Conservation (phyloP, 1,140 invertebrate species). For the Leptestheria dahalacensis region DNA sequence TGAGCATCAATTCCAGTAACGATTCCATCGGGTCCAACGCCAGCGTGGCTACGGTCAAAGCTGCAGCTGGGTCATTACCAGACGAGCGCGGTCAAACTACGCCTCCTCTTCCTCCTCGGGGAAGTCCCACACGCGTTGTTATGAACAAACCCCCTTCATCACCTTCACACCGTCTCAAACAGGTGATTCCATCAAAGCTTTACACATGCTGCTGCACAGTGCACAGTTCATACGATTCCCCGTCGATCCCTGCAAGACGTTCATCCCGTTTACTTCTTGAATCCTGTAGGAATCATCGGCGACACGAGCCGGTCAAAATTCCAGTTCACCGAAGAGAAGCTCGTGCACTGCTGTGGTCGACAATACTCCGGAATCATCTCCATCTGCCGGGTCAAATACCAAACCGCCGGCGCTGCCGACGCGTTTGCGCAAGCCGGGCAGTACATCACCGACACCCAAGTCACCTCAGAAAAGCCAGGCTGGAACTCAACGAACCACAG, state of each 20-base stretch:
- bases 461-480: background rate
- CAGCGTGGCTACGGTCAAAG: constrained; percentile 24
- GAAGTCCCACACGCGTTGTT: constrained; percentile 34
- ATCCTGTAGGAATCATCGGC: too few relatives aligned
- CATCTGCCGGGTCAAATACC: too few relatives aligned
- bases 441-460: background rate
- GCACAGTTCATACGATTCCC: too few relatives aligned
- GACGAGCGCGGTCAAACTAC: constrained; percentile 22
- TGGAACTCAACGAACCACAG: too few relatives aligned
- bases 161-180: background rate
- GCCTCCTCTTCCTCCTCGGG: constrained; percentile 39
- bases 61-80: constrained; percentile 12
- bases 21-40: constrained; percentile 24
- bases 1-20: constrained; percentile 22
- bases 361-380: too few relatives aligned
- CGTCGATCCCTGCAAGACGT: too few relatives aligned
- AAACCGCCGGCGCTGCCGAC: constrained; percentile 20
- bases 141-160: constrained; percentile 25
- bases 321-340: too few relatives aligned
- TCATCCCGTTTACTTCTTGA: too few relatives aligned
- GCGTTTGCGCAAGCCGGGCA: constrained; percentile 17
- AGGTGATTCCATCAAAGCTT: background rate
- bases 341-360: too few relatives aligned
- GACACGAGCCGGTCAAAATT: too few relatives aligned
- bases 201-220: too few relatives aligned